These are phyloP conservation scores for Drosophila serrata DNA, from an alignment of 1,140 invertebrate genomes.

Conservation along the genomic window DNA sequence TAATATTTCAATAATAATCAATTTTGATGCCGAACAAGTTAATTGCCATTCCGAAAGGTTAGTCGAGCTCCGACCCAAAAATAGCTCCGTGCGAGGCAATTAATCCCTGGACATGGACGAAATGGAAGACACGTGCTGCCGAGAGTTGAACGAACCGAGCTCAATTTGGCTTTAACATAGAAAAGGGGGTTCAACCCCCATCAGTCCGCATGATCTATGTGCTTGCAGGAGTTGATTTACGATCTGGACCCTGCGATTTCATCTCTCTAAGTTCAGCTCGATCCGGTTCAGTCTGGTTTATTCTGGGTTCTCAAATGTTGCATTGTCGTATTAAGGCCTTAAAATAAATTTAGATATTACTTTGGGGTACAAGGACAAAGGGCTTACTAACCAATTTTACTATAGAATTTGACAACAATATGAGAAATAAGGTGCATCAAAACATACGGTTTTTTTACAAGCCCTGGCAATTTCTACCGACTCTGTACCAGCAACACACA, in stretches of 20 bases:
- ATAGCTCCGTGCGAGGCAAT: conserved; percentile 24
- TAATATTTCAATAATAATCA: conserved; percentile 42
- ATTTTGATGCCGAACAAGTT: conserved; percentile 27
- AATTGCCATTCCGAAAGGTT: conserved; percentile 28
- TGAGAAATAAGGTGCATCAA: too few species aligned
- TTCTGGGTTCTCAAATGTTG: conserved; percentile 1
- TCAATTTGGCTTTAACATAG: background rate
- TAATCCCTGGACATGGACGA: conserved; percentile 14
- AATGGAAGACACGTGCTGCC: conserved; percentile 22
- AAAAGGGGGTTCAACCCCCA: background rate
- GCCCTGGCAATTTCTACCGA: background rate
- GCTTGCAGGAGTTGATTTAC: conserved; percentile 34
- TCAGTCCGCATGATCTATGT: conserved; percentile 34
- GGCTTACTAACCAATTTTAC: too few species aligned
- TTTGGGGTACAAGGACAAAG: too few species aligned
- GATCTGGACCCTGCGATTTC: background rate
- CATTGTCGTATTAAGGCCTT: background rate
- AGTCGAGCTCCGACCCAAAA: conserved; percentile 13
- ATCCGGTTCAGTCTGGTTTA: conserved; percentile 13
- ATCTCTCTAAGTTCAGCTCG: background rate
- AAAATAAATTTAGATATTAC: too few species aligned
- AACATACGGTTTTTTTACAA: too few species aligned
- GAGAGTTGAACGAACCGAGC: conserved; percentile 34
- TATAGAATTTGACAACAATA: too few species aligned
- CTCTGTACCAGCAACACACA: background rate